Evolutionary conservation across 2,113 vertebrate species (phyloP).

Genomic region (Amazona vittata): DNA sequence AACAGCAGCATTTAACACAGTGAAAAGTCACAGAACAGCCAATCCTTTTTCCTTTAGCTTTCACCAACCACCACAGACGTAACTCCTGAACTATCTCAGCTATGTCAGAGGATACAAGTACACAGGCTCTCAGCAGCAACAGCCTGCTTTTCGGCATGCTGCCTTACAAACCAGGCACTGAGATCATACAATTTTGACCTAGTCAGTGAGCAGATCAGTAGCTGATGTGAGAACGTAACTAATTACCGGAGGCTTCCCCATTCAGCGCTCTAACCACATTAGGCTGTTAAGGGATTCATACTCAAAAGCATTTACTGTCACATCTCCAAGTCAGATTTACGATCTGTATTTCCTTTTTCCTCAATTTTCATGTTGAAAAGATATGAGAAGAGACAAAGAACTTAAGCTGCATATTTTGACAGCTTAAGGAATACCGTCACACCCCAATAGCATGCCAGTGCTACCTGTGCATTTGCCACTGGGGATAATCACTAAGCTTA

Average conservation of each 20-base stretch:
- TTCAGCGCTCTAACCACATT: neutral
- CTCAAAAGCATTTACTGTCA: neutral
- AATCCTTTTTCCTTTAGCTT: neutral
- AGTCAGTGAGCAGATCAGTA: neutral
- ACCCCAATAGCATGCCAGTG: neutral
- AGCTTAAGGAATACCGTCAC: neutral
- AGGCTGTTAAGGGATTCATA: neutral
- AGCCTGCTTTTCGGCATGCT: neutral
- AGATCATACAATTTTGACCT: neutral
- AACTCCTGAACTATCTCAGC: neutral
- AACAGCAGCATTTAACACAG: neutral
- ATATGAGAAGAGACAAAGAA: neutral
- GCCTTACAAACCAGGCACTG: neutral
- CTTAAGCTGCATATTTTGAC: neutral
- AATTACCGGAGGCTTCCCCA: neutral
- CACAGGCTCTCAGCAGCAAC: neutral
- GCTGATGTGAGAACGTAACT: neutral
- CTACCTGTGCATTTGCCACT: neutral
- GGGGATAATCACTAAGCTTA: neutral
- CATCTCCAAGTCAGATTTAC: neutral
- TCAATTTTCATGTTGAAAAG: neutral
- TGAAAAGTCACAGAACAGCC: neutral
- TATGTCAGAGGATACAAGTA: conserved; percentile 3
- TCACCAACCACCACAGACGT: neutral
- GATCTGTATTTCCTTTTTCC: neutral